Evolutionary conservation across 2,797 vertebrate genomes (phyloP).

Genomic region (Anguilla marmorata): DNA sequence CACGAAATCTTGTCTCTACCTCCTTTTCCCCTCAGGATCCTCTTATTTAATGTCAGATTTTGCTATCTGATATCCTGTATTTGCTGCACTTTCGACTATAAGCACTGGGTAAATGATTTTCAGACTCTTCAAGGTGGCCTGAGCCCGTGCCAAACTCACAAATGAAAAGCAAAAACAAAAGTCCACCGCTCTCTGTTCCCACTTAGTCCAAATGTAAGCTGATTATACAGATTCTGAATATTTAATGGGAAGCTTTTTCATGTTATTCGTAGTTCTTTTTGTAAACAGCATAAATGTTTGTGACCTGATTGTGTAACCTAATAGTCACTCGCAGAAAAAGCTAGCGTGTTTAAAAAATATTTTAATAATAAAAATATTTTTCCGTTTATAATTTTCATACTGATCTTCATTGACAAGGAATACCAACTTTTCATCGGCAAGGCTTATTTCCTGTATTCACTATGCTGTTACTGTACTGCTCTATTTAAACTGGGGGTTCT

Average conservation of each 20-base stretch:
- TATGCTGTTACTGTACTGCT: conserved; percentile 21
- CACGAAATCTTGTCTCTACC: conserved; percentile 59
- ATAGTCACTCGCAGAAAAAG: conserved; percentile 42
- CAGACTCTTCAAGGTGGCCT: conserved; percentile 72
- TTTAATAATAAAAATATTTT: conserved; percentile 37
- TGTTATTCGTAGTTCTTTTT: conserved; percentile 46
- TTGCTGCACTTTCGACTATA: conserved; percentile 69
- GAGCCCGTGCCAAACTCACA: conserved; percentile 64
- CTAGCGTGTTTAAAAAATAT: conserved; percentile 28
- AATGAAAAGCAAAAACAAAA: conserved; percentile 69
- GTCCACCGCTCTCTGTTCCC: conserved; percentile 65
- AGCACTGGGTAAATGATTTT: conserved; percentile 66
- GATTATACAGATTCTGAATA: conserved; percentile 64
- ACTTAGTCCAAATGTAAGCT: conserved; percentile 68
- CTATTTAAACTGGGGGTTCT: conserved; percentile 36
- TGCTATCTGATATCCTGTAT: conserved; percentile 63
- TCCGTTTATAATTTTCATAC: conserved; percentile 32
- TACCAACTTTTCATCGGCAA: conserved; percentile 18
- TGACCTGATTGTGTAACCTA: conserved; percentile 46
- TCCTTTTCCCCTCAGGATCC: conserved; percentile 34
- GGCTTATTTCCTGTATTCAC: conserved; percentile 30
- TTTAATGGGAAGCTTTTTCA: conserved; percentile 52
- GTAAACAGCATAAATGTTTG: conserved; percentile 35
- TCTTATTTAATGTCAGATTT: conserved; percentile 53
- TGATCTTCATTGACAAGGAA: conserved; percentile 29